Percentiles rank a stretch among this genome's conserved stretches.
phyloP scores from a whole-genome alignment of 2,113 vertebrate species.

The Lanius collurio region DNA sequence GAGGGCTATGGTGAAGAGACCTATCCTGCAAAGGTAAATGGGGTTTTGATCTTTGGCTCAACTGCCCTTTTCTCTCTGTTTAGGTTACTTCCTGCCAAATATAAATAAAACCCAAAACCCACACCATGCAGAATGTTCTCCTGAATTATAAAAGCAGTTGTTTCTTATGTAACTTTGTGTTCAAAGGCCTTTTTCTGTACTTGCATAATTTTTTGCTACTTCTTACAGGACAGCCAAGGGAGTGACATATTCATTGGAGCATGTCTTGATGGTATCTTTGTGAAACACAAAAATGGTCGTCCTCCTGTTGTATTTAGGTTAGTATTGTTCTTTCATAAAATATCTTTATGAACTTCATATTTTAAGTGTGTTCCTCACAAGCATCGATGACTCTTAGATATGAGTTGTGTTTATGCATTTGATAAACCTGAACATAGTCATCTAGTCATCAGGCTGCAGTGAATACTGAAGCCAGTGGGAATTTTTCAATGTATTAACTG shows the following conservation, averaged over 20 bases:
- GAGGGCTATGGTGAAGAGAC: constrained; percentile 95
- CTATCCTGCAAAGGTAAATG: constrained; percentile 90
- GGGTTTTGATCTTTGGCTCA: not conserved
- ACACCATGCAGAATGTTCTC: not conserved
- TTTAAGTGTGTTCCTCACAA: not conserved
- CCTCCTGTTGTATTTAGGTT: constrained; percentile 90
- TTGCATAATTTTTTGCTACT: not conserved
- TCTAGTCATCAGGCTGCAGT: fast-evolving
- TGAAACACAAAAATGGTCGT: constrained; percentile 92
- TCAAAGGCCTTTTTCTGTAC: not conserved
- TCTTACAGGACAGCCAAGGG: constrained; percentile 89
- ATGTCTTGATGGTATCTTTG: constrained; percentile 93
- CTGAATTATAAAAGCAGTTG: not conserved
- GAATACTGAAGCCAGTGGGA: not conserved
- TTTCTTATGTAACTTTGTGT: not conserved
- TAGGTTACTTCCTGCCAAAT: not conserved
- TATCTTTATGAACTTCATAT: not conserved
- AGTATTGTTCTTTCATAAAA: not conserved
- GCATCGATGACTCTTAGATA: not conserved
- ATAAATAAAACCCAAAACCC: not conserved
- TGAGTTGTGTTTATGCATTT: not conserved
- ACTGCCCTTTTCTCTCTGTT: not conserved
- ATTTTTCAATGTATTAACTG: not conserved
- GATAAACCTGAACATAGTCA: not conserved
- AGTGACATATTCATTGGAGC: constrained; percentile 90